Base-by-base conservation (phyloP, 2,888 invertebrate species). In the Lasius fuliginosus region DNA sequence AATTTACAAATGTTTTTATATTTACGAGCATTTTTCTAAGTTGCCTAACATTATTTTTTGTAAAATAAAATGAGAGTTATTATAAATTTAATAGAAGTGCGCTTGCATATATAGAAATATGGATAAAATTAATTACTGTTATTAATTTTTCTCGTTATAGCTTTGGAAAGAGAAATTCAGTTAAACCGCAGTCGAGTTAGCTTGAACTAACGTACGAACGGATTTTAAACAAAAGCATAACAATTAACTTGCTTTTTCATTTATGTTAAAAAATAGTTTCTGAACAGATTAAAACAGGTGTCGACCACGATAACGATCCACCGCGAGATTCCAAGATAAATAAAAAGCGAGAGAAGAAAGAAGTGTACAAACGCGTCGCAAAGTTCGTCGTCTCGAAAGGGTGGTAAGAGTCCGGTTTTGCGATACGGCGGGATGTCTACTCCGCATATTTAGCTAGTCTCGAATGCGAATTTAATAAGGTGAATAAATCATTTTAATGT, bases 401-500 rank as follows among this genome's bases (percentile, higher is more conserved):
- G 79, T 71, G 71, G 73, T n/a, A 49, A 46, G 82, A 58, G 84
- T 87, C 85, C 87, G 83, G 86, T 88, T 89, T 88, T 84, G 67
- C 71, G 85, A 87, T 87, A 85, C 84, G 90, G 83, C 74, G 46
- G 60, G 71, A 81, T 81, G 60, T 81, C 79, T 81, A 81, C 79
- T 81, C 15, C 79, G 87, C 82, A 86, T 68, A 82, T 86, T 87
- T 87, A 87, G 90, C 89, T 88, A 87, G 88, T 89, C 90, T 87
- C 90, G 91, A 93, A 93, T 93, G 92, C 90, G 92, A 93, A 92
- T 93, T 93, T 93, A 94, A 94, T 93, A 92, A 94, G 92, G 89
- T 90, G 92, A 93, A 93, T 94, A 93, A 93, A 93, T 94, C 92
- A 93, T 92, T 93, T 93, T 92, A 92, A 93, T 93, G 91, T 92